Evolutionary conservation across 2,797 vertebrate genomes (phyloP).

Genomic region (Coreius guichenoti): DNA sequence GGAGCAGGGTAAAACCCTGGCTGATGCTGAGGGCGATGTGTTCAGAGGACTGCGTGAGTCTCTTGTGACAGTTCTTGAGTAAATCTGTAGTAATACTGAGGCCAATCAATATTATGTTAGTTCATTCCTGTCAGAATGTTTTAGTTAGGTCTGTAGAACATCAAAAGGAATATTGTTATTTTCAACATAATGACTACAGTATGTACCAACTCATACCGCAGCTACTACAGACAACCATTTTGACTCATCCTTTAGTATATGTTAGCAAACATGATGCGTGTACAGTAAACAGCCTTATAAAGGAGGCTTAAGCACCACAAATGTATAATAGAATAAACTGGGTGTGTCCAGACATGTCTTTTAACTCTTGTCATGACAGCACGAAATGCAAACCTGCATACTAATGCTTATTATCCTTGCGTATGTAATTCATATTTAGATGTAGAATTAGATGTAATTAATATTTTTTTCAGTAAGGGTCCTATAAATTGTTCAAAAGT

Average conservation of each 20-base stretch:
- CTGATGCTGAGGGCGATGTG: slow-evolving; percentile 96
- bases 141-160: not conserved
- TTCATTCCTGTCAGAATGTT: not conserved
- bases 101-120: not conserved
- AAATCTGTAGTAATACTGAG: not conserved
- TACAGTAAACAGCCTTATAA: not conserved
- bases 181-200: not conserved
- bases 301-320: not conserved
- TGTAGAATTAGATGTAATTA: no score
- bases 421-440: no score
- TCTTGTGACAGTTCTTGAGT: not conserved
- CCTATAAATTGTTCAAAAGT: not conserved
- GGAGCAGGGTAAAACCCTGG: slow-evolving; percentile 97
- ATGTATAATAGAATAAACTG: not conserved
- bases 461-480: not conserved
- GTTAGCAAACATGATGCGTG: not conserved
- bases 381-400: not conserved
- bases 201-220: not conserved
- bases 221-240: not conserved
- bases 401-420: not conserved
- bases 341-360: not conserved
- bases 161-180: not conserved
- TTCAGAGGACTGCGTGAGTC: slow-evolving; percentile 97
- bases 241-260: not conserved
- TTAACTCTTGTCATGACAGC: not conserved